phyloP scores from a whole-genome alignment of 1,140 invertebrate genomes.

The Laupala kohalensis region DNA sequence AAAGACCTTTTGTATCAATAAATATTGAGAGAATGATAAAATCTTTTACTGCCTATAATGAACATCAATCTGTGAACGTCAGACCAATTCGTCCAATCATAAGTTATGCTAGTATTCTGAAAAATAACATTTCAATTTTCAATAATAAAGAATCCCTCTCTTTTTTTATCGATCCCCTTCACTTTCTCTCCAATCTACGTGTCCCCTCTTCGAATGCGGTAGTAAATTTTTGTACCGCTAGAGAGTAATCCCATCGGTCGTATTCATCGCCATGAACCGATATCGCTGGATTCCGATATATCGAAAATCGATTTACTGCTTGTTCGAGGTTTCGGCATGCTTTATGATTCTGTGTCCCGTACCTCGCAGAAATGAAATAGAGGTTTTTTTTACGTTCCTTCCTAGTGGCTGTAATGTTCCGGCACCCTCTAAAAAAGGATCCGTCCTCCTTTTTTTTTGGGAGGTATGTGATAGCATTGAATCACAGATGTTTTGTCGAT shows the following conservation, averaged over 20 bases:
- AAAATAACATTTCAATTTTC: no score
- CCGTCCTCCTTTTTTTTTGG: no score
- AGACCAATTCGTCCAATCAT: no score
- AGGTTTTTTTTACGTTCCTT: background rate
- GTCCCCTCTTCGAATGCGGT: background rate
- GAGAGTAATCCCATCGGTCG: background rate
- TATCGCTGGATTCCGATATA: background rate
- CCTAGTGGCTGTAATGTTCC: background rate
- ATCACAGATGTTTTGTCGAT: background rate
- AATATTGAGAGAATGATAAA: no score
- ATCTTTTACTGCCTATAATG: no score
- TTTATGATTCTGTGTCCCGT: background rate
- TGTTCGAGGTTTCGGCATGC: background rate
- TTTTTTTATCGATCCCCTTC: background rate
- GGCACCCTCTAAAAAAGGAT: background rate
- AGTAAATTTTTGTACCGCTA: background rate
- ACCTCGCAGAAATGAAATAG: background rate
- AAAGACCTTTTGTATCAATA: no score
- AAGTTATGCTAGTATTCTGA: no score
- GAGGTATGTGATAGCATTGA: background rate
- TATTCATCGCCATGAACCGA: background rate
- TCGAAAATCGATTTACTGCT: background rate
- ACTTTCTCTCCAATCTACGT: no score
- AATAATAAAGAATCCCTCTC: no score
- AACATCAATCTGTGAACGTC: no score